Evolutionary conservation across 2,888 invertebrate species (phyloP), one percentile per base, ranked within the genome.

Genomic region (Endotricha flammealis): DNA sequence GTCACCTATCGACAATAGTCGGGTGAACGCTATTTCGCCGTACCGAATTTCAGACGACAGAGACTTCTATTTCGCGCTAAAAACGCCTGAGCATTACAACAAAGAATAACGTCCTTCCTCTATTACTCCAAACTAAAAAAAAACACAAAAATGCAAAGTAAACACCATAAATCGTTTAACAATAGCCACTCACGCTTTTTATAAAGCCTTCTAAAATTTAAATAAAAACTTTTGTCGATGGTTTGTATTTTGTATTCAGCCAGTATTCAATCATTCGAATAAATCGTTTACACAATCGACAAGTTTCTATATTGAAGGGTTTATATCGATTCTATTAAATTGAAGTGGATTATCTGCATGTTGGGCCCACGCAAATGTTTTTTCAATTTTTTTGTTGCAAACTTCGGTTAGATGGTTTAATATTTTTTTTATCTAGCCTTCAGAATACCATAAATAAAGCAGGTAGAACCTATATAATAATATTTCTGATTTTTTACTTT

Each of bases 211-310:
- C 39, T 40, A 34, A 44, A 36, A 17, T 30, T n/a, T n/a, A 36
- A 41, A 46, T 42, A 44, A 32, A 38, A 38, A 29, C 22, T 44
- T 35, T 44, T 50, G 46, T 40, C 44, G 27, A 33, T 40, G 40
- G 7, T 25, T 14, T 10, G 22, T 23, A 32, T 31, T 32, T 24
- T 29, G n/a, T 36, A 50, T 55, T 46, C 48, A 50, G 47, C 44
- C 42, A 42, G 31, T 43, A 32, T 32, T 53, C 25, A 44, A 46
- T 49, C 38, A 50, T 54, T 53, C 45, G 38, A 57, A 57, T 44
- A 44, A 45, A 53, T 40, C 53, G 43, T 46, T n/a, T n/a, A 61
- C 57, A 54, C 46, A 43, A 64, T 61, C 50, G 52, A 56, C n/a
- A n/a, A n/a, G n/a, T n/a, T 56, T 53, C 37, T 10, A 31, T 27